Conservation (phyloP, 2,888 invertebrate species). For the Dione vanillae region DNA sequence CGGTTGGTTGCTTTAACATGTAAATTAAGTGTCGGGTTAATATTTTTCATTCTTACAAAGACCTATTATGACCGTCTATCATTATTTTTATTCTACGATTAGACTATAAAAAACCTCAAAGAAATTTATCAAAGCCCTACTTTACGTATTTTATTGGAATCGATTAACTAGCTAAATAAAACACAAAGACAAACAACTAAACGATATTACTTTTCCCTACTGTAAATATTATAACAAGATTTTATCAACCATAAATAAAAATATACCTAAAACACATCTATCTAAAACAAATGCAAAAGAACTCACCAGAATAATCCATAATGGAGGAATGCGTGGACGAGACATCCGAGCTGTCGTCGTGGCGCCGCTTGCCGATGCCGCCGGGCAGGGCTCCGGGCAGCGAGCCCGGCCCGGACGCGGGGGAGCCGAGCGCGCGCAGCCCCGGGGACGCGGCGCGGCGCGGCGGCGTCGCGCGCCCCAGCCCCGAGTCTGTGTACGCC, state of each 20-base stretch:
- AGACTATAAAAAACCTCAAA: not conserved
- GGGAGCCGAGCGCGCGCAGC: slow-evolving; percentile 91
- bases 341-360: slow-evolving; percentile 94
- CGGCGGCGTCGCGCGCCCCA: slow-evolving; percentile 94
- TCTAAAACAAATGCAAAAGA: not conserved
- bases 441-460: slow-evolving; percentile 94
- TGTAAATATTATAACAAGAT: not conserved
- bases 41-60: not conserved
- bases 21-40: slow-evolving; percentile 24
- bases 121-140: not conserved
- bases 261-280: not conserved
- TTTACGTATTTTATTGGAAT: not conserved
- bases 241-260: not conserved
- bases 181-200: not conserved
- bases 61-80: not conserved
- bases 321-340: slow-evolving; percentile 93
- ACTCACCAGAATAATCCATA: slow-evolving; percentile 93
- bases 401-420: slow-evolving; percentile 88
- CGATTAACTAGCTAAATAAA: not conserved
- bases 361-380: slow-evolving; percentile 91
- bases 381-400: slow-evolving; percentile 92
- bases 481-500: slow-evolving; percentile 88
- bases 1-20: slow-evolving; percentile 60
- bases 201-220: not conserved
- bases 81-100: not conserved